Evolutionary conservation across 2,888 invertebrate species (phyloP).

Genomic region (Leptopilina syphax): DNA sequence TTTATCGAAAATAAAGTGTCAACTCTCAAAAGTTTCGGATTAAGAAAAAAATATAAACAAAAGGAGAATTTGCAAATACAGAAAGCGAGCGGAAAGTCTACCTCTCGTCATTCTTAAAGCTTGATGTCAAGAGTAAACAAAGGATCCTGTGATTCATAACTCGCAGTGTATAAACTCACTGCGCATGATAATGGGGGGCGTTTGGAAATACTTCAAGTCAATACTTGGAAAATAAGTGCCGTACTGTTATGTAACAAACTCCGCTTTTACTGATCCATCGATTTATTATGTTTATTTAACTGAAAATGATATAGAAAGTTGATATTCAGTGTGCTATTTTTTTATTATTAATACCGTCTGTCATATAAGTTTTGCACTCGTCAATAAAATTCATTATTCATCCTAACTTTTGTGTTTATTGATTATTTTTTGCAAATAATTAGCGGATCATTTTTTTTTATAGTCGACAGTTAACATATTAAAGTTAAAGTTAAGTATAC

Average conservation of each 20-base stretch:
- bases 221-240: slow-evolving; percentile 36
- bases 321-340: no score
- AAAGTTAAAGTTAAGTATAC: no score
- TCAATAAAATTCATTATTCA: no score
- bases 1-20: no score
- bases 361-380: no score
- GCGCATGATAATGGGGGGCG: slow-evolving; percentile 35
- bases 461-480: no score
- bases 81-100: background rate
- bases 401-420: no score
- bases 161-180: slow-evolving; percentile 11
- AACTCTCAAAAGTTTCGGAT: no score
- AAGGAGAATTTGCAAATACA: background rate
- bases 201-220: slow-evolving; percentile 37
- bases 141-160: slow-evolving; percentile 33
- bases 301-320: background rate
- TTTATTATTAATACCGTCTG: no score
- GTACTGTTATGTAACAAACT: slow-evolving; percentile 20
- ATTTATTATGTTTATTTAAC: background rate
- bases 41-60: background rate
- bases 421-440: no score
- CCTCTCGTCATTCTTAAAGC: background rate
- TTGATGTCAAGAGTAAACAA: slow-evolving; percentile 29
- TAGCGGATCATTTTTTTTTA: no score
- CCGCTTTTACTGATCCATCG: slow-evolving; percentile 4